phyloP scores from a whole-genome alignment of 2,888 invertebrate genomes.

The Norana najaformis region DNA sequence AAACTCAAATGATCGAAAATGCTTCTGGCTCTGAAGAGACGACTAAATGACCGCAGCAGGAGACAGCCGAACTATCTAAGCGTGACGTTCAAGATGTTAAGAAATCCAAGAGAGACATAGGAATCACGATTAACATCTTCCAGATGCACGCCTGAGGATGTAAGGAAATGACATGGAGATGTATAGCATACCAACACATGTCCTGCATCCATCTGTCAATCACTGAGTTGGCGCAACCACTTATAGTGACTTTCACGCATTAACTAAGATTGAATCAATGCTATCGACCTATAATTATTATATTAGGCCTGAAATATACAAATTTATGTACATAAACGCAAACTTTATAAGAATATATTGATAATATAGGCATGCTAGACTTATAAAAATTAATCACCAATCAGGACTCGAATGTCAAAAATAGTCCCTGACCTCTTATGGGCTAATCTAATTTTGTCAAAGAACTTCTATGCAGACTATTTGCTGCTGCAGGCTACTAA shows the following conservation, averaged over 20 bases:
- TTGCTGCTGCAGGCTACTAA: background rate
- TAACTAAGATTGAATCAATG: background rate
- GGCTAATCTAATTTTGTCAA: background rate
- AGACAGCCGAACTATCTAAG: too few species aligned
- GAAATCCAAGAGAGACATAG: too few species aligned
- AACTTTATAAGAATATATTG: background rate
- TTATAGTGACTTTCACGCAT: background rate
- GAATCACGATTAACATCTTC: too few species aligned
- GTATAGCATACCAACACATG: background rate
- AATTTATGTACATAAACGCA: background rate
- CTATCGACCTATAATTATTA: background rate
- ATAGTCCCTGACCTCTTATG: too few species aligned
- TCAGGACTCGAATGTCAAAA: too few species aligned
- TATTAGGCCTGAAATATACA: background rate
- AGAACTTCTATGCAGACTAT: background rate
- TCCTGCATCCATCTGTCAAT: slow-evolving; percentile 4
- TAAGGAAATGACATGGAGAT: too few species aligned
- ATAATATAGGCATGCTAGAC: background rate
- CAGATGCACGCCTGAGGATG: too few species aligned
- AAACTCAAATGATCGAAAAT: too few species aligned
- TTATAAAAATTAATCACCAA: background rate
- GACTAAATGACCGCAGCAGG: too few species aligned
- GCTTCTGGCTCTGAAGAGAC: too few species aligned
- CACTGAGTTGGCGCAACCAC: background rate
- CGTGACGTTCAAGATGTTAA: too few species aligned